phyloP scores from a whole-genome alignment of 2,797 vertebrate genomes.

The Lacerta agilis region DNA sequence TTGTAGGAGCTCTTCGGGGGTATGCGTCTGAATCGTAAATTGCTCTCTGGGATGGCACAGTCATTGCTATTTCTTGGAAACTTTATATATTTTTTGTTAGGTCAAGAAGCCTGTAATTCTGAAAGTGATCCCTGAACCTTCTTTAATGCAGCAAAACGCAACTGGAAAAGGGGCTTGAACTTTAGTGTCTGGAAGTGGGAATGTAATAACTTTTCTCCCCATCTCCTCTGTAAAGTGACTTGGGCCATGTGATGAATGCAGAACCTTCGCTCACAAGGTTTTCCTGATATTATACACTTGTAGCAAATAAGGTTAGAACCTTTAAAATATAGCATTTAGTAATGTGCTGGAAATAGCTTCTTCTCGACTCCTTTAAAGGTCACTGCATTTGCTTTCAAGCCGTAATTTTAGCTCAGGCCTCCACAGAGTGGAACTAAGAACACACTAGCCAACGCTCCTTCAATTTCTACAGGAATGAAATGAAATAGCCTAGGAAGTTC shows the following conservation, averaged over 20 bases:
- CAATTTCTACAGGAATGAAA: constrained; percentile 64
- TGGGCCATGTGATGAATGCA: constrained; percentile 74
- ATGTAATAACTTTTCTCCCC: constrained; percentile 79
- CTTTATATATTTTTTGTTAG: constrained; percentile 71
- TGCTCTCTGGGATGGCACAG: constrained; percentile 47
- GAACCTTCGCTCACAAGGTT: constrained; percentile 76
- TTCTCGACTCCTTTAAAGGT: constrained; percentile 84
- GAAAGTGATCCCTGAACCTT: constrained; percentile 76
- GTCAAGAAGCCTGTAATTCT: constrained; percentile 72
- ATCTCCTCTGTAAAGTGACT: constrained; percentile 74
- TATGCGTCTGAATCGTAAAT: constrained; percentile 48
- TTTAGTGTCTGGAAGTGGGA: constrained; percentile 76
- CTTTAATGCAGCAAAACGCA: constrained; percentile 75
- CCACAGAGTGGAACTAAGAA: constrained; percentile 67
- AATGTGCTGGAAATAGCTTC: constrained; percentile 79
- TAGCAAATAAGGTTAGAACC: constrained; percentile 86
- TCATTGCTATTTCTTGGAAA: constrained; percentile 66
- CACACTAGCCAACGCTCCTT: constrained; percentile 61
- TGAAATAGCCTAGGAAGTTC: constrained; percentile 63
- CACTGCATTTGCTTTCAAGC: constrained; percentile 80
- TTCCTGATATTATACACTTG: constrained; percentile 80
- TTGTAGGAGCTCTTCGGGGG: background rate
- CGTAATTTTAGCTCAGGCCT: constrained; percentile 73
- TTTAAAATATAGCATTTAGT: constrained; percentile 85
- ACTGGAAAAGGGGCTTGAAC: constrained; percentile 77